phyloP scores from a whole-genome alignment of 2,888 invertebrate species.

The Thymelicus lineola region DNA sequence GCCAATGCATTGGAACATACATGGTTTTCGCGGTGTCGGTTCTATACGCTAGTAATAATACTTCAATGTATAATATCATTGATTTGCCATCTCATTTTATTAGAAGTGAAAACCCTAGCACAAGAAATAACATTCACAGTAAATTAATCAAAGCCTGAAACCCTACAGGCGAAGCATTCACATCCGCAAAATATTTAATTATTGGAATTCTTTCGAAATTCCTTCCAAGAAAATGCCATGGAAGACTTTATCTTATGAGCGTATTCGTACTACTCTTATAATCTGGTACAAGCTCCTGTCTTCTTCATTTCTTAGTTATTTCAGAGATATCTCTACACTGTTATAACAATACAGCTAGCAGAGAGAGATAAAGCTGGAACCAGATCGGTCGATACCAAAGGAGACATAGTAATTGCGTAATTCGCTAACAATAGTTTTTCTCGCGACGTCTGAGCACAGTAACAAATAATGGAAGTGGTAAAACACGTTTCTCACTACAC shows the following conservation, averaged over 20 bases:
- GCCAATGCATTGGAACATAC: too few species aligned
- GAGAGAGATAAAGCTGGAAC: constrained; percentile 20
- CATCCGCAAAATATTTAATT: too few species aligned
- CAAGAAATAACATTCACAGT: too few species aligned
- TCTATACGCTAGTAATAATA: too few species aligned
- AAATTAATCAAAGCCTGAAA: too few species aligned
- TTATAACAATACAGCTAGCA: constrained; percentile 6
- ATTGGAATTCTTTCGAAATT: not conserved
- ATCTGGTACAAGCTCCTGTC: too few species aligned
- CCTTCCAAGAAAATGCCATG: not conserved
- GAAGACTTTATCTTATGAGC: not conserved
- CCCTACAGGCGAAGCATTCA: too few species aligned
- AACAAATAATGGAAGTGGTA: constrained; percentile 35
- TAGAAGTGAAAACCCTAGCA: too few species aligned
- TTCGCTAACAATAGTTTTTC: constrained; percentile 38
- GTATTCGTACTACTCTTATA: too few species aligned
- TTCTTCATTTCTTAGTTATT: not conserved
- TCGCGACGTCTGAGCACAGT: constrained; percentile 34
- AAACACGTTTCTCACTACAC: not conserved
- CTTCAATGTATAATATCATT: too few species aligned
- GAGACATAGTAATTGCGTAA: constrained; percentile 36
- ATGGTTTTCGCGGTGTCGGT: too few species aligned
- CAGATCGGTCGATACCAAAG: constrained; percentile 27
- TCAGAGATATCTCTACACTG: not conserved
- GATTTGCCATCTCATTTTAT: too few species aligned